phyloP scores from a whole-genome alignment of 2,888 invertebrate genomes.

The Dysmachus trigonus region DNA sequence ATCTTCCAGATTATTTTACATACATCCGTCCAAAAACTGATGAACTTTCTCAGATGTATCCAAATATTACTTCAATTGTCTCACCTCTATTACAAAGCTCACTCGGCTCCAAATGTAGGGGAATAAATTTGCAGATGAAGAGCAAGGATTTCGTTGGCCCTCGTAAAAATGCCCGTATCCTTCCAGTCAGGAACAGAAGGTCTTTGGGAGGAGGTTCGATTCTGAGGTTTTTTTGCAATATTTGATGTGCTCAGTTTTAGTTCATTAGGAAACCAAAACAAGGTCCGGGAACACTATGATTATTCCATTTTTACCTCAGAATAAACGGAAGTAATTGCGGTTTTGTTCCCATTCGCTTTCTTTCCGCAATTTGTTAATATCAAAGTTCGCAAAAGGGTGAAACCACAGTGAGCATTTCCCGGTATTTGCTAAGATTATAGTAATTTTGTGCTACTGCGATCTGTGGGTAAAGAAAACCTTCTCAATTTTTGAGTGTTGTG shows the following conservation, averaged over 20 bases:
- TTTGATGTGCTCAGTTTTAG: not conserved
- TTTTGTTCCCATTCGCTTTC: not conserved
- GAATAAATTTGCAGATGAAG: not conserved
- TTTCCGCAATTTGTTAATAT: not conserved
- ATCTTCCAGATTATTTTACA: no score
- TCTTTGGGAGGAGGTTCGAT: conserved; percentile 41
- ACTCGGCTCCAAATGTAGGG: not conserved
- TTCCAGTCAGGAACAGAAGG: conserved; percentile 47
- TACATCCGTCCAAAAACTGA: not conserved
- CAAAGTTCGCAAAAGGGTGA: not conserved
- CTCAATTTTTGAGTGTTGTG: not conserved
- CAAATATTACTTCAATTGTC: not conserved
- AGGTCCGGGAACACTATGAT: not conserved
- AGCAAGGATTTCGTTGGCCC: not conserved
- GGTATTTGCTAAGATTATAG: not conserved
- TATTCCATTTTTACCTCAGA: not conserved
- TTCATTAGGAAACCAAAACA: conserved; percentile 7
- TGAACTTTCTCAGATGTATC: not conserved
- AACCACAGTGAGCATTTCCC: not conserved
- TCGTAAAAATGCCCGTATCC: not conserved
- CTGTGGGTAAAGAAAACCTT: not conserved
- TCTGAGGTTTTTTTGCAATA: not conserved
- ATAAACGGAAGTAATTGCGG: not conserved
- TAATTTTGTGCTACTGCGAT: not conserved
- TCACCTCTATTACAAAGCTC: not conserved